Base-by-base conservation (phyloP, 2,797 vertebrate genomes). In the Aldrovandia affinis region DNA sequence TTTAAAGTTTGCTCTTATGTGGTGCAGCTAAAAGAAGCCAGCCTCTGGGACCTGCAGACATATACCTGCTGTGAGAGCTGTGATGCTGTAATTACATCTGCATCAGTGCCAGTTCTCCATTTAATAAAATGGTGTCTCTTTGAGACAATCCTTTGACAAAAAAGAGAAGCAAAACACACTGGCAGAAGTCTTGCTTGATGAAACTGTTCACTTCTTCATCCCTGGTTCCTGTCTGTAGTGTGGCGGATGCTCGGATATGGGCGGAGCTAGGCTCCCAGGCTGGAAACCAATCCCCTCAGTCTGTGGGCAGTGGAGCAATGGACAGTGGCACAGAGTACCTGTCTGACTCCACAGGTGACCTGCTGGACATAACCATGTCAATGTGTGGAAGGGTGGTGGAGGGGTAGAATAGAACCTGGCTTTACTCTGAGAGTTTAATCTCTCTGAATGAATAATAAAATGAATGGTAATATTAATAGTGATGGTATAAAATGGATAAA, bases 301-400 rank as follows among this genome's bases (percentile, higher is more conserved):
- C 93, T 0, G 91, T 93, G 39, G 90, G 92, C 30, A 91, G 89
- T 9, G 88, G 87, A 47, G 87, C 95, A 65, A 87, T 93, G 88
- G 95, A 95, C 89, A 94, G 94, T 30, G 94, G 86, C 0, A 90
- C 94, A 0, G 92, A 95, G 47, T 95, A 91, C 78, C 86, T 94
- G 83, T 92, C 81, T 0, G 96, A 96, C 83, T 92, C 93, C 0
- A 83, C 89, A 33, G 86, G 85, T 0, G 96, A 95, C 84, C 75
- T 80, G 2, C 89, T 92, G 90, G 95, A 96, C 0, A 54, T 93
- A 79, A 94, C 93, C 14, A 93, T 99, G 91, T 99, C 98, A 0
- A 95, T 99, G 50, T 99, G 98, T 0, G 97, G 98, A 42, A 95
- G 95, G 55, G 95, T 96, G 80, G 94, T 92, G 0, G 93, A 94